These are phyloP conservation scores for Enteromius unitaeniatus DNA, from an alignment of 2,797 vertebrate genomes.

Conservation along the genomic window DNA sequence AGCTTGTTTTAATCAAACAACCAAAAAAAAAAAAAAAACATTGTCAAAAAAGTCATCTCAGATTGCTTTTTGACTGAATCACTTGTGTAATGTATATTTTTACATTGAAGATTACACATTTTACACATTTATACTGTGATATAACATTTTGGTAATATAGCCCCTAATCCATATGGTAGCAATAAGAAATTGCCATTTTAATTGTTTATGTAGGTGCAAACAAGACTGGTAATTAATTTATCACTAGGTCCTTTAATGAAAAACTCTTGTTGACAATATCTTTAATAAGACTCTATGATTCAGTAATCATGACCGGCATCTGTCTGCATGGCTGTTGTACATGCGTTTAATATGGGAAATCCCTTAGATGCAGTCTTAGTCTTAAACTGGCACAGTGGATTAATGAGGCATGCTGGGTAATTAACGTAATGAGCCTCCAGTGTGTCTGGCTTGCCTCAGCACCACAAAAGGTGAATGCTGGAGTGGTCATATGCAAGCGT, in stretches of 20 bases:
- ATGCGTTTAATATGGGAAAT: slow-evolving; percentile 26
- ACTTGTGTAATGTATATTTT: no score
- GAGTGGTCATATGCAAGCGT: not conserved
- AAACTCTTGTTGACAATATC: not conserved
- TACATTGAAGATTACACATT: no score
- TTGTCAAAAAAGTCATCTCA: no score
- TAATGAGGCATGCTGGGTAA: slow-evolving; percentile 63
- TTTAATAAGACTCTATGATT: not conserved
- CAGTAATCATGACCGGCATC: not conserved
- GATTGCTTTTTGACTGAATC: no score
- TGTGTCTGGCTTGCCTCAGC: slow-evolving; percentile 62
- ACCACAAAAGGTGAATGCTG: slow-evolving; percentile 42
- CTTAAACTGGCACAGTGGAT: slow-evolving; percentile 50
- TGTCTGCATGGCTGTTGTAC: not conserved
- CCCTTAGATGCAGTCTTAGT: slow-evolving; percentile 11
- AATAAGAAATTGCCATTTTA: not conserved
- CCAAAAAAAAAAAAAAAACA: no score
- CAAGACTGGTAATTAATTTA: not conserved
- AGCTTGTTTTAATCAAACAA: no score
- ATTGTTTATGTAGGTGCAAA: not conserved
- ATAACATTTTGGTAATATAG: not conserved
- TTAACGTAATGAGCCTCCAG: slow-evolving; percentile 62
- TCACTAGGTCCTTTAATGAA: not conserved
- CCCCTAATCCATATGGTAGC: not conserved
- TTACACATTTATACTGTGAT: not conserved